Evolutionary conservation across 1,140 invertebrate genomes (phyloP).

Genomic region (Steinernema feltiae): DNA sequence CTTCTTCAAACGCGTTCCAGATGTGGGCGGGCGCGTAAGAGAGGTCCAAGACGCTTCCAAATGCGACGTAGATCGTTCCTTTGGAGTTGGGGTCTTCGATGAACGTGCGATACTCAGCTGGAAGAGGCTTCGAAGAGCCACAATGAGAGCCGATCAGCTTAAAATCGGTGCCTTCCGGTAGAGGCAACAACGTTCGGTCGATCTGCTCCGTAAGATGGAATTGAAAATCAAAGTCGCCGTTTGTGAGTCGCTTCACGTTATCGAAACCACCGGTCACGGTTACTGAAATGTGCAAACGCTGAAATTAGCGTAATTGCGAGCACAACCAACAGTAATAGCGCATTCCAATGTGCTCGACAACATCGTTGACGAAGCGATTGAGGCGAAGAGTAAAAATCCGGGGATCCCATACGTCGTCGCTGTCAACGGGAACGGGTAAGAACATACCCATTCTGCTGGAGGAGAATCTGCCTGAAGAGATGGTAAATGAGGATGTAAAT

Average conservation of each 20-base stretch:
- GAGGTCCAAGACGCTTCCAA: no score
- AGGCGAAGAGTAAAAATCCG: background rate
- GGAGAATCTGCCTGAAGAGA: no score
- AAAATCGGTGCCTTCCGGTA: background rate
- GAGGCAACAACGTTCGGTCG: background rate
- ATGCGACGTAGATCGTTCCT: conserved; percentile 18
- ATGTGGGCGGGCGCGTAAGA: background rate
- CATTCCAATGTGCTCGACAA: background rate
- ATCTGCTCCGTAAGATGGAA: no score
- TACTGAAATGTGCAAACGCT: background rate
- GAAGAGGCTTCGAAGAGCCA: no score
- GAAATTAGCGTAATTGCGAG: background rate
- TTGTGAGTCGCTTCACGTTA: background rate
- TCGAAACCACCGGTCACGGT: background rate
- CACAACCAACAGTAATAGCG: background rate
- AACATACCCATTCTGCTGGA: background rate
- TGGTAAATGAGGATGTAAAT: background rate
- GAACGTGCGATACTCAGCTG: no score
- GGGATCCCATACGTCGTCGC: background rate
- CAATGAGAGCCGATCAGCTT: background rate
- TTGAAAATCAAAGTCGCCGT: background rate
- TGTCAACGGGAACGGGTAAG: background rate
- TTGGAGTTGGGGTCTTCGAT: background rate
- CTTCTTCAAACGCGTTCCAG: conserved; percentile 12
- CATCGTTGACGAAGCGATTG: background rate